Evolutionary conservation across 2,113 vertebrate genomes (phyloP), one percentile per base, ranked within the genome.

Genomic region (Illadopsis cleaveri): DNA sequence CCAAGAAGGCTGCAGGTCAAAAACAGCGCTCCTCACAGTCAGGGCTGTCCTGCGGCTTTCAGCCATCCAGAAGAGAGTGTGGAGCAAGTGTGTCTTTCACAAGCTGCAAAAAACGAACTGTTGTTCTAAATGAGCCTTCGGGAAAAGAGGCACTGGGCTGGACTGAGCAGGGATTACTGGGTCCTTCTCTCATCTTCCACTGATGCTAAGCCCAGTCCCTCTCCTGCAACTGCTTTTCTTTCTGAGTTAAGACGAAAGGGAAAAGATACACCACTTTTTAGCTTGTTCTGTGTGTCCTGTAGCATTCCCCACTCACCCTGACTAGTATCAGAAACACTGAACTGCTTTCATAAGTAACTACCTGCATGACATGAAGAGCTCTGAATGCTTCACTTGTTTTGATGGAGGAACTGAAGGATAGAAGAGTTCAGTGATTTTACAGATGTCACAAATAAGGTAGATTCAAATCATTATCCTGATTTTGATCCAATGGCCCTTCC

Each of bases 21-120:
- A 76, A 11, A 5, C 28, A 15, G 58, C 0, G 0, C 11, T 58
- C 24, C 35, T 17, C 17, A 9, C 0, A 0, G 4, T 31, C 50
- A 3, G 7, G 24, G 37, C 56, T 66, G 7, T 27, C 57, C 84
- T 47, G 77, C 14, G 10, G 77, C 73, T 50, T 42, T 45, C 42
- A 9, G 68, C 35, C 5, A 0, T 8, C 5, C 69, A 5, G 20
- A 19, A 17, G 24, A 38, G 40, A 17, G 18, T 1, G 8, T 18
- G 44, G 18, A 89, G 86, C 31, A 15, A 80, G n/a, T 0, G 4
- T 12, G 48, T 42, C 48, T 81, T 69, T 40, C 48, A 15, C 12
- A 42, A 76, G 15, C 27, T 40, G 65, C 42, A 77, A 27, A 91
- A 97, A 84, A 11, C 1, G 12, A 53, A 16, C 78, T 60, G 35